Evolutionary conservation across 2,797 vertebrate species (phyloP).

Genomic region (Myripristis jacobus): DNA sequence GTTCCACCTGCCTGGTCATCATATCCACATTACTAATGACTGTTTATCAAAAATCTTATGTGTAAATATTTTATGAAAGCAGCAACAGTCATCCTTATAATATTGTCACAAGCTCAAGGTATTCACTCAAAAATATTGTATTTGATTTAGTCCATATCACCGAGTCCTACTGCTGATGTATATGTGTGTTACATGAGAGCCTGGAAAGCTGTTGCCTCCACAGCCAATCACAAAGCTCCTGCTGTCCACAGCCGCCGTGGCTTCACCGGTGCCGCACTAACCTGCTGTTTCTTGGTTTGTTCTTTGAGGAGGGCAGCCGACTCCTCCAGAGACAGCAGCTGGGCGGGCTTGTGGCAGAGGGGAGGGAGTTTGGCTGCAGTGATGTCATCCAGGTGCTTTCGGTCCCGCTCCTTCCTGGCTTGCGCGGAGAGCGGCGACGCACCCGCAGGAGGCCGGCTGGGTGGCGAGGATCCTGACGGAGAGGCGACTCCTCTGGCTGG

Average conservation of each 20-base stretch:
- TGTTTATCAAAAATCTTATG: too few relatives aligned
- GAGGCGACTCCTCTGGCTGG: slow-evolving; percentile 67
- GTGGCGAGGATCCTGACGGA: slow-evolving; percentile 74
- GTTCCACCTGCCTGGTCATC: too few relatives aligned
- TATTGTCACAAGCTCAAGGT: too few relatives aligned
- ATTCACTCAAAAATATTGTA: too few relatives aligned
- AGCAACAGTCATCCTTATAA: too few relatives aligned
- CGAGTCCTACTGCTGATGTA: too few relatives aligned
- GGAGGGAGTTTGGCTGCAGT: slow-evolving; percentile 90
- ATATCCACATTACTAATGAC: too few relatives aligned
- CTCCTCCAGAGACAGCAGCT: slow-evolving; percentile 89
- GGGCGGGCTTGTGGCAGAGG: slow-evolving; percentile 85
- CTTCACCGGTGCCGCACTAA: slow-evolving; percentile 68
- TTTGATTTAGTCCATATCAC: too few relatives aligned
- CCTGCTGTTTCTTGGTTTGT: slow-evolving; percentile 90
- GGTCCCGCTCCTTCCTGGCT: slow-evolving; percentile 83
- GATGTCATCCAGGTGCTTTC: slow-evolving; percentile 92
- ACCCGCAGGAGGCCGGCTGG: slow-evolving; percentile 68
- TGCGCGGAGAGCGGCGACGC: slow-evolving; percentile 76
- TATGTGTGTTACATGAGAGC: not conserved
- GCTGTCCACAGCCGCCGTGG: not conserved
- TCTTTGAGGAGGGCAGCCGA: slow-evolving; percentile 86
- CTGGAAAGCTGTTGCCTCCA: too few relatives aligned
- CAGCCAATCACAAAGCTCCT: not conserved
- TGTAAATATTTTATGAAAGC: too few relatives aligned